Percentiles rank a stretch among this genome's conserved stretches.
These are phyloP conservation scores for Nettapus auritus DNA, from an alignment of 2,113 vertebrate genomes.

Conservation along the genomic window DNA sequence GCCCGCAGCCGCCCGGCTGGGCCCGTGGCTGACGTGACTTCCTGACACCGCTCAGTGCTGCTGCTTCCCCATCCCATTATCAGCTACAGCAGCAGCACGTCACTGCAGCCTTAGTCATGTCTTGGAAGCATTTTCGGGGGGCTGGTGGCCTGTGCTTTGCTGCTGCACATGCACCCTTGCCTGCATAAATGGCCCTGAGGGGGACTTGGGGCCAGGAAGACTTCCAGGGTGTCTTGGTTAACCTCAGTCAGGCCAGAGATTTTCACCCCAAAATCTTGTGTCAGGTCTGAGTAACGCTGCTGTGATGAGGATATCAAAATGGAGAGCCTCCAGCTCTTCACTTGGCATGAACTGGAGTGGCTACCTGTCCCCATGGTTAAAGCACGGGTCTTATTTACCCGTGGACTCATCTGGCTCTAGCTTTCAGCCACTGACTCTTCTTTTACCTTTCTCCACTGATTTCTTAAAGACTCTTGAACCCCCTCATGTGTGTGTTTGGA, in stretches of 20 bases:
- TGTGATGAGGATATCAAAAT: background rate
- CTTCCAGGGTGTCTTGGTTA: background rate
- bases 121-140: background rate
- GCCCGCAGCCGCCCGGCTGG: accelerated
- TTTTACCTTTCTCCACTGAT: background rate
- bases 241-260: background rate
- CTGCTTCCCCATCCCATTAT: accelerated
- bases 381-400: background rate
- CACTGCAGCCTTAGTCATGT: background rate
- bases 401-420: background rate
- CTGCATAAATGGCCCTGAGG: accelerated
- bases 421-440: background rate
- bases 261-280: accelerated
- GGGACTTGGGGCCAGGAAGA: background rate
- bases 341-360: background rate
- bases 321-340: background rate
- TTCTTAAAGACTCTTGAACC: background rate
- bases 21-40: background rate
- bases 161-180: background rate
- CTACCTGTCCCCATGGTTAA: background rate
- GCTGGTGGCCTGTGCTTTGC: accelerated
- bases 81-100: accelerated
- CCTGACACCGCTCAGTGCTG: background rate
- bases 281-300: background rate
- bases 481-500: background rate